Evolutionary conservation across 2,888 invertebrate genomes (phyloP), one percentile per base, ranked within the genome.

Genomic region (Meiosimyza decipiens): DNA sequence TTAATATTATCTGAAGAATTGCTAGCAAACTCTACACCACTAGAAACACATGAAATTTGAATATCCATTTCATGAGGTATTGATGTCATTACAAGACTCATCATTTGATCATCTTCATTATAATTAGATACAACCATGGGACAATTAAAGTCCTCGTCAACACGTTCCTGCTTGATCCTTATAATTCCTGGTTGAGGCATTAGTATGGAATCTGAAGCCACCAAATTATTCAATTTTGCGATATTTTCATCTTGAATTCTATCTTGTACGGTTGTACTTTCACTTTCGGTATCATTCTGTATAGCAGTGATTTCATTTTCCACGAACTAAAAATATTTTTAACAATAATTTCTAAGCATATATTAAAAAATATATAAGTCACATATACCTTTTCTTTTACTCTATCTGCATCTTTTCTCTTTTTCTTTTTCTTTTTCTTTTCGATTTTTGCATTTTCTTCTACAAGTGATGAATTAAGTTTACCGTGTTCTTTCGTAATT

Each of bases 401-500:
- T 33, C 76, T 82, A 16, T 78, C 79, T 13, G 77, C 74, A 68
- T 85, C 84, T 73, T 83, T 86, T 69, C 82, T 81, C 67, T 84
- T 85, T 75, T 84, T 84, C 75, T 85, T 85, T 76, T 84, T 84
- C 72, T 84, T 83, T 51, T 74, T 75, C 49, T 77, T 81, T 22
- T 78, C 83, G 6, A 76, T 71, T 81, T 76, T 76, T 0, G 76
- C 74, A 15, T 80, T 80, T 16, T 82, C 82, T 67, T 84, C 84
- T 0, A 87, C 80, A 18, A 87, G 79, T 5, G 86, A 83, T 2
- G 87, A 85, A 77, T 87, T 86, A 0, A 87, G 77, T 70, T 82
- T 86, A 0, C 87, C 87, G 73, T 86, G 86, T 69, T 86, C 85
- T 62, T 86, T 87, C 63, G 84, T 85, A n/a, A 87, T 87, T 77